phyloP scores from a whole-genome alignment of 2,888 invertebrate species.

The Dicyrtoma fusca region DNA sequence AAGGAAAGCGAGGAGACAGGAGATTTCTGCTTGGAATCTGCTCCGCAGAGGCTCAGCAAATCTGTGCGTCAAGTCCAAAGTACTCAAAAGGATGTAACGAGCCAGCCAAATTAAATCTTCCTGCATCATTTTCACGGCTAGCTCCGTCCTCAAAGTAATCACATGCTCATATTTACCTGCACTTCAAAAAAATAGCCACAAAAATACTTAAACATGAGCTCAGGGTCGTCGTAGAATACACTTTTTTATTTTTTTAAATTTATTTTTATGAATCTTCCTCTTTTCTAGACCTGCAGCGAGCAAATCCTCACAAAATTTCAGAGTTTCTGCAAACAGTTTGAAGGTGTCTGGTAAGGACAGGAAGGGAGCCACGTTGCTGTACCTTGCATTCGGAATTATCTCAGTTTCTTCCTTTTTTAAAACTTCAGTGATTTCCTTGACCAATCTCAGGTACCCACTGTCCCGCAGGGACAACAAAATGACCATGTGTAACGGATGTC shows the following conservation, averaged over 20 bases:
- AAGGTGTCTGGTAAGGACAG: constrained; percentile 24
- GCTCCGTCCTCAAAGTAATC: constrained; percentile 41
- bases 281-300: neutral
- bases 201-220: no score
- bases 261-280: no score
- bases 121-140: constrained; percentile 45
- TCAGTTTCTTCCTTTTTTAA: constrained; percentile 43
- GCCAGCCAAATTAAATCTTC: constrained; percentile 41
- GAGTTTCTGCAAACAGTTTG: neutral
- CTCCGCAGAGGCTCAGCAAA: neutral
- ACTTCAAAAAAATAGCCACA: no score
- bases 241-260: no score
- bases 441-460: constrained; percentile 38
- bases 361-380: neutral
- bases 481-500: constrained; percentile 10
- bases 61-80: neutral
- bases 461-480: neutral
- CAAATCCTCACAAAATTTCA: constrained; percentile 22
- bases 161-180: constrained; percentile 46
- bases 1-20: constrained; percentile 49
- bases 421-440: constrained; percentile 46
- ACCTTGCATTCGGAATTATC: neutral
- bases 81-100: constrained; percentile 39
- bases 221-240: no score
- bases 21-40: constrained; percentile 45